Evolutionary conservation across 2,797 vertebrate genomes (phyloP), one percentile per base, ranked within the genome.

Genomic region (Morelia viridis): DNA sequence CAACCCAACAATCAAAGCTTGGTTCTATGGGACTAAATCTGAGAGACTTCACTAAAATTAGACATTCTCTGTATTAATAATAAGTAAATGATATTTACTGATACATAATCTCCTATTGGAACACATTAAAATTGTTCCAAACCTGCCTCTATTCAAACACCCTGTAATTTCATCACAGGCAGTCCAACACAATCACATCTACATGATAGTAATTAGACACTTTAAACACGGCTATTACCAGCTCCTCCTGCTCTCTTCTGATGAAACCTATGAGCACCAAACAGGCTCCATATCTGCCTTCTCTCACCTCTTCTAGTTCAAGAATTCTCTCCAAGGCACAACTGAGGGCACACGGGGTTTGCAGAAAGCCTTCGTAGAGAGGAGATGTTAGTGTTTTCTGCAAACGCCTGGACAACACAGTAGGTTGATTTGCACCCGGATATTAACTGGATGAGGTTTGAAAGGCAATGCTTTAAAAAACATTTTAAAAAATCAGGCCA

Each of bases 371-470:
- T 17, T 83, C 71, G 22, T 19, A 24, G 3, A 24, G 71, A 11
- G 19, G 35, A 28, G 76, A 13, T 11, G 61, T 88, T 62, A 0
- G 46, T 76, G 24, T 4, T 68, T 93, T 94, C 89, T 62, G 0
- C 0, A 92, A 85, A 87, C 8, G 0, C 7, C 65, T 0, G 0
- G 0, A 13, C 26, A 90, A 76, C 58, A 41, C 31, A 31, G 4
- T 62, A 60, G 41, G 58, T 13, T 92, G 65, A 92, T 35, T 64
- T 58, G 10, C 1, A 87, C 11, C n/a, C 26, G 15, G 41, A 88
- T 71, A 28, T 53, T 4, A 93, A 65, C 65, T 31, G 94, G 87
- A 92, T 87, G 88, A 93, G 93, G 28, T 87, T 65, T 94, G 90
- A 90, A 24, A 91, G 87, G 4, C 85, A 87, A 89, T 41, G 26